These are phyloP conservation scores for Theristicus caerulescens DNA, from an alignment of 2,113 vertebrate genomes.

Conservation along the genomic window DNA sequence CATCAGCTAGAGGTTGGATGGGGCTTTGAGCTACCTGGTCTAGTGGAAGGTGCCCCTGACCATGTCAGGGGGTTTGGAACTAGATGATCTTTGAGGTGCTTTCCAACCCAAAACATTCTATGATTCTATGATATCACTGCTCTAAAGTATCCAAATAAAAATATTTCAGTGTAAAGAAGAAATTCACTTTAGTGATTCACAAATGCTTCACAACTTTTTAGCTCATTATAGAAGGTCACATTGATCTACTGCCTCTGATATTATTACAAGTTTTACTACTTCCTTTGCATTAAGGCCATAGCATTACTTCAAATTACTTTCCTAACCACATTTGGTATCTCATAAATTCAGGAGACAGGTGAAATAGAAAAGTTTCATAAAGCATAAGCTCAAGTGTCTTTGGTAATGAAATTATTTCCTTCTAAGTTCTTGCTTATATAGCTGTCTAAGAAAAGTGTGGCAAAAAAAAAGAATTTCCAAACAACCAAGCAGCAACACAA, in stretches of 20 bases:
- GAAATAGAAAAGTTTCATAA: slow-evolving; percentile 61
- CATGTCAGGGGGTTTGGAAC: no score
- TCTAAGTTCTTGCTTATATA: slow-evolving; percentile 1
- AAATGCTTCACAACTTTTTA: not conserved
- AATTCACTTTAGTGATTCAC: not conserved
- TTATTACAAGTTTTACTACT: slow-evolving; percentile 44
- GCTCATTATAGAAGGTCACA: not conserved
- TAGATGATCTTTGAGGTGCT: no score
- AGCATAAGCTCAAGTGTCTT: slow-evolving; percentile 23
- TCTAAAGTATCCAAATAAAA: not conserved
- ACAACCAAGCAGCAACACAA: not conserved
- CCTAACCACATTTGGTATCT: slow-evolving; percentile 41
- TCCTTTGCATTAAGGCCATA: slow-evolving; percentile 15
- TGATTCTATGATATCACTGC: not conserved
- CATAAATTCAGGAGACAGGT: slow-evolving; percentile 55
- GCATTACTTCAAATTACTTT: slow-evolving; percentile 55
- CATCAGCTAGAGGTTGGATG: not conserved
- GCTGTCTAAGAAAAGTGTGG: not conserved
- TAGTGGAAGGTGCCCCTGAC: no score
- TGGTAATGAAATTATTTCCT: slow-evolving; percentile 54
- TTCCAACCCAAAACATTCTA: no score
- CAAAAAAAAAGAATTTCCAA: not conserved
- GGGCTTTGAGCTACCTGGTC: no score
- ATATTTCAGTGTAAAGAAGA: slow-evolving; percentile 21
- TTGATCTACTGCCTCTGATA: slow-evolving; percentile 33